phyloP scores from a whole-genome alignment of 2,888 invertebrate species.

The Cordilura impudica region DNA sequence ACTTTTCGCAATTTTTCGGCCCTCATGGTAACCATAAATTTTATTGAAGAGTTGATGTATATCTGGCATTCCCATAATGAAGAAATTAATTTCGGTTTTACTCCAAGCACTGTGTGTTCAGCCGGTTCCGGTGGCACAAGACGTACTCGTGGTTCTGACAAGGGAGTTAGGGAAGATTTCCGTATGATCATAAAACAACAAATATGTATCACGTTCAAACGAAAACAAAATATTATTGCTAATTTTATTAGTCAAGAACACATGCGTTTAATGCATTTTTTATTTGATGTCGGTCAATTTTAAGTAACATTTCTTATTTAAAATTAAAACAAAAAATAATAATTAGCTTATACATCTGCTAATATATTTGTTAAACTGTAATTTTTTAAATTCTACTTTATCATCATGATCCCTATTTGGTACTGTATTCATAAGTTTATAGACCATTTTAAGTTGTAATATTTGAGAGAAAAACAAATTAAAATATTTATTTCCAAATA shows the following conservation, averaged over 20 bases:
- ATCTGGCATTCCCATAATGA: constrained; percentile 90
- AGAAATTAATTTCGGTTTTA: constrained; percentile 79
- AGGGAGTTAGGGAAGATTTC: constrained; percentile 95
- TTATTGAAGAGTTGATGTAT: constrained; percentile 92
- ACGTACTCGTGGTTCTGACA: constrained; percentile 94
- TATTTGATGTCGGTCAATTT: constrained; percentile 68
- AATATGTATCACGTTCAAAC: constrained; percentile 87
- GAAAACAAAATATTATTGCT: constrained; percentile 87
- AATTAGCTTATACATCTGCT: too few relatives aligned
- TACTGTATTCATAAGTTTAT: too few relatives aligned
- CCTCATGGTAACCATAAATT: constrained; percentile 92
- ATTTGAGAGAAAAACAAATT: too few relatives aligned
- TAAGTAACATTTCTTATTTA: too few relatives aligned
- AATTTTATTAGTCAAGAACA: constrained; percentile 90
- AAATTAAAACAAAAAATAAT: too few relatives aligned
- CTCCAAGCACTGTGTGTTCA: constrained; percentile 42
- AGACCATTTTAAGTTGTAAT: too few relatives aligned
- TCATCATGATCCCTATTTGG: too few relatives aligned
- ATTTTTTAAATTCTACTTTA: too few relatives aligned
- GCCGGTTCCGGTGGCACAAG: constrained; percentile 81
- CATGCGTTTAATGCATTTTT: constrained; percentile 80
- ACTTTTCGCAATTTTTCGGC: constrained; percentile 88
- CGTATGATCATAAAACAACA: constrained; percentile 92
- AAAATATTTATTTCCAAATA: too few relatives aligned
- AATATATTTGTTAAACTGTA: too few relatives aligned